Percentiles rank a stretch among this genome's conserved stretches.
These are phyloP conservation scores for Mormyrus lacerda DNA, from an alignment of 2,113 vertebrate genomes.

Conservation along the genomic window DNA sequence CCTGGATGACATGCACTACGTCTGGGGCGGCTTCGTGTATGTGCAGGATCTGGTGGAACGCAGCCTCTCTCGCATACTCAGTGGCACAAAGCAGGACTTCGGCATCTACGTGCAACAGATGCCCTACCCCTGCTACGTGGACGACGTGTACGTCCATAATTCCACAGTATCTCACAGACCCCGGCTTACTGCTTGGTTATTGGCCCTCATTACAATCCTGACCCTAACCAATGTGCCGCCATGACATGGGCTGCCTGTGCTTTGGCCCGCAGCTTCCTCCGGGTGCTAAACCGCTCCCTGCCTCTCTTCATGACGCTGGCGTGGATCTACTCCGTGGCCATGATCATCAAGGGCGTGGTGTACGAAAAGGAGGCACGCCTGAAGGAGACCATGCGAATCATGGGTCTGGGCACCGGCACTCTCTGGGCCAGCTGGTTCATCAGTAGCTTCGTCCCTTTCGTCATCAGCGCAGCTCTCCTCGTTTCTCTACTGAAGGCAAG, in stretches of 20 bases:
- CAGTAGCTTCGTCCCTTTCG: conserved; percentile 76
- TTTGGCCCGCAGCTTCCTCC: conserved; percentile 65
- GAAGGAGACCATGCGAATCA: conserved; percentile 82
- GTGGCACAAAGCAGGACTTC: conserved; percentile 33
- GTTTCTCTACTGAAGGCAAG: conserved; percentile 76
- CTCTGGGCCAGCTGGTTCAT: conserved; percentile 89
- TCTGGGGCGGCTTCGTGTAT: conserved; percentile 83
- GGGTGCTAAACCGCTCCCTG: conserved; percentile 72
- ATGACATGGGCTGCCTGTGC: background rate
- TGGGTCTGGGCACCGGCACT: conserved; percentile 71
- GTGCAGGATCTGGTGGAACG: conserved; percentile 82
- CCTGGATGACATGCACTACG: conserved; percentile 72
- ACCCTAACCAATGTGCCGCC: background rate
- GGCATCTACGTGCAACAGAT: conserved; percentile 84
- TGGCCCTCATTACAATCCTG: background rate
- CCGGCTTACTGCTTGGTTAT: background rate
- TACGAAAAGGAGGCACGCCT: conserved; percentile 82
- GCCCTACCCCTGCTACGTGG: conserved; percentile 84
- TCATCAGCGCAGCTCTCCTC: conserved; percentile 67
- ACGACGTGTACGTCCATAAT: conserved; percentile 67
- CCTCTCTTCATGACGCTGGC: conserved; percentile 84
- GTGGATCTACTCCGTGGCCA: conserved; percentile 88
- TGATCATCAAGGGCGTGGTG: conserved; percentile 84
- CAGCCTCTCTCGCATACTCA: conserved; percentile 62
- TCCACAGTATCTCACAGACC: background rate